Evolutionary conservation across 2,888 invertebrate species (phyloP).

Genomic region (Drosophila hamatofila): DNA sequence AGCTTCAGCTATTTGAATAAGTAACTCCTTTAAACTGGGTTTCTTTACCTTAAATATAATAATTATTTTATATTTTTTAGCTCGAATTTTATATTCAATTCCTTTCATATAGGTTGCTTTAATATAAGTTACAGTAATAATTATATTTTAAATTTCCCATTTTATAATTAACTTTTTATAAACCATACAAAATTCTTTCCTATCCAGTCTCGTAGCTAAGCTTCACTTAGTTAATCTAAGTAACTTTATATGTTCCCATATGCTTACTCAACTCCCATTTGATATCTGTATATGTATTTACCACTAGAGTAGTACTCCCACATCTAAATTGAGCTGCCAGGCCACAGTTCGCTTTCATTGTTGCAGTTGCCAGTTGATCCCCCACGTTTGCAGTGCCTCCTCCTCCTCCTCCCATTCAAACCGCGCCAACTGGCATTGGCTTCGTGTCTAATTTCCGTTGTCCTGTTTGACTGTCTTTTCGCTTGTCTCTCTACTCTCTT

Average conservation of each 20-base stretch:
- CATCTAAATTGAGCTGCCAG: conserved; percentile 25
- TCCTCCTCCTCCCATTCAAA: background rate
- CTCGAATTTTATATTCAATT: too few species aligned
- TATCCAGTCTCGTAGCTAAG: background rate
- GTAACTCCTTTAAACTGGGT: too few species aligned
- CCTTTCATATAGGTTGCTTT: too few species aligned
- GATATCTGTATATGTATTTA: background rate
- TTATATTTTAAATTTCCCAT: too few species aligned
- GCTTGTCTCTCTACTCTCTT: background rate
- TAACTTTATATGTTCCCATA: background rate
- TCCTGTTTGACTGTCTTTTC: conserved; percentile 23
- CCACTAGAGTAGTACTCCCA: background rate
- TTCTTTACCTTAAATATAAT: too few species aligned
- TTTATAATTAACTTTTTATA: too few species aligned
- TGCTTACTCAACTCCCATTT: background rate
- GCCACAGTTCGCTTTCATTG: conserved; percentile 23
- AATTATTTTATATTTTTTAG: too few species aligned
- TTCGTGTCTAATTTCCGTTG: conserved; percentile 28
- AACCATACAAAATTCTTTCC: too few species aligned
- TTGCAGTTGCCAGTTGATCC: conserved; percentile 40
- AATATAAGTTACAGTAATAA: too few species aligned
- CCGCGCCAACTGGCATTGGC: conserved; percentile 30
- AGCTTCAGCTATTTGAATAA: too few species aligned
- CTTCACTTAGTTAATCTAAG: background rate
- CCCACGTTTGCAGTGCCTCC: background rate